A percentile compares a stretch with the other conserved stretches of the same genome.
These are phyloP conservation scores for Belgica antarctica DNA, from an alignment of 2,888 invertebrate genomes.

Conservation along the genomic window DNA sequence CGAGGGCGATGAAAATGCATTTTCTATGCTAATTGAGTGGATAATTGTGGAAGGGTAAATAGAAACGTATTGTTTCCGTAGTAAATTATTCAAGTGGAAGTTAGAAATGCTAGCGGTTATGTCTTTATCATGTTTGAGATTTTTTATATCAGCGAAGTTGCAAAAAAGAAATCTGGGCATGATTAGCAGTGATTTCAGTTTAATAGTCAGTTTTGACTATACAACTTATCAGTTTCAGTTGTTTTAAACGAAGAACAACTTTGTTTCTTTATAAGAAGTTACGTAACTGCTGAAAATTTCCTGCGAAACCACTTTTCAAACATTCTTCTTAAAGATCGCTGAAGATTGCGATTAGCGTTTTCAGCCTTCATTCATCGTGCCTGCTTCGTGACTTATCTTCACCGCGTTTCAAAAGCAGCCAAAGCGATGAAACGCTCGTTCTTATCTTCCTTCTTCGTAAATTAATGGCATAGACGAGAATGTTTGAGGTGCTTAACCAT, in stretches of 20 bases:
- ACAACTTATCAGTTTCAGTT: too few relatives aligned
- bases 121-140: neutral
- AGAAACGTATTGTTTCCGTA: slow-evolving; percentile 12
- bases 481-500: neutral
- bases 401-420: slow-evolving; percentile 4
- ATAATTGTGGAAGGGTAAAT: slow-evolving; percentile 31
- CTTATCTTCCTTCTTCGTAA: neutral
- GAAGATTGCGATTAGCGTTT: neutral
- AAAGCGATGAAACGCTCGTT: slow-evolving; percentile 1
- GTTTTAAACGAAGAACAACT: too few relatives aligned
- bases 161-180: too few relatives aligned
- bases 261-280: too few relatives aligned
- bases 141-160: neutral
- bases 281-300: too few relatives aligned
- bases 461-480: slow-evolving; percentile 5
- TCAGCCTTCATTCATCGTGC: too few relatives aligned
- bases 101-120: neutral
- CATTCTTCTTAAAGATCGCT: neutral
- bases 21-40: slow-evolving; percentile 30
- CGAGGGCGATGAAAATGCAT: slow-evolving; percentile 8
- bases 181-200: too few relatives aligned
- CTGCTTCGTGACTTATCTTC: slow-evolving; percentile 20
- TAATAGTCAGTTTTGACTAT: too few relatives aligned
- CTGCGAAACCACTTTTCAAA: neutral
- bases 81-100: slow-evolving; percentile 12